phyloP scores from a whole-genome alignment of 2,888 invertebrate species.

The Ceraclea dissimilis region DNA sequence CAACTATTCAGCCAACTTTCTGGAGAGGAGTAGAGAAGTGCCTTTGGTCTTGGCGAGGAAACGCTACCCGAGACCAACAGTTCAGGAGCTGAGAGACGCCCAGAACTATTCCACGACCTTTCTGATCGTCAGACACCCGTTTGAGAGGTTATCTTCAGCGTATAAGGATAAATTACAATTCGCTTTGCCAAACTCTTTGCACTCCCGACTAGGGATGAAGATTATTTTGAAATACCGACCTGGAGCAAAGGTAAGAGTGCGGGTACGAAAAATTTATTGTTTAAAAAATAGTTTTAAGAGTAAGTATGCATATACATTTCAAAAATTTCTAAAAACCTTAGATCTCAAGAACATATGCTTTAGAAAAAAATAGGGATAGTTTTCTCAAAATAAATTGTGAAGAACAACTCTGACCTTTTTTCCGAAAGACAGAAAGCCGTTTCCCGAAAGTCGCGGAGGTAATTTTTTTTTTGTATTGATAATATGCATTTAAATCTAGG shows the following conservation, averaged over 20 bases:
- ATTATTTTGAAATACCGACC: conserved; percentile 68
- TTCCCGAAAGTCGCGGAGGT: too few species aligned
- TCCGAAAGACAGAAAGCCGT: too few species aligned
- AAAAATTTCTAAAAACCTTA: not conserved
- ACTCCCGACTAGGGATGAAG: conserved; percentile 70
- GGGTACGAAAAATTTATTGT: too few species aligned
- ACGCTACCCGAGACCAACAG: conserved; percentile 68
- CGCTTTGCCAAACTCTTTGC: conserved; percentile 74
- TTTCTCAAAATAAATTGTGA: too few species aligned
- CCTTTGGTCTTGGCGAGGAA: conserved; percentile 71
- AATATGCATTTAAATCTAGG: too few species aligned
- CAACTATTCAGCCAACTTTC: conserved; percentile 69
- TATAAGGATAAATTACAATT: conserved; percentile 81
- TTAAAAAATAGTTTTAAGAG: too few species aligned
- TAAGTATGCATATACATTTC: not conserved
- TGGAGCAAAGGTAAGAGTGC: conserved; percentile 40
- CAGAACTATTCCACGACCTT: conserved; percentile 73
- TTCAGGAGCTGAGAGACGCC: conserved; percentile 63
- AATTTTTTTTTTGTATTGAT: too few species aligned
- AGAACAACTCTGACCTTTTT: too few species aligned
- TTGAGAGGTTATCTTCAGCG: conserved; percentile 72
- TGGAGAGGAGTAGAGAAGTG: conserved; percentile 70
- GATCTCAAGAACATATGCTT: too few species aligned
- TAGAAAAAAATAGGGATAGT: too few species aligned
- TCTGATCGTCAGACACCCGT: conserved; percentile 73